phyloP scores from a whole-genome alignment of 2,113 vertebrate genomes.

The Myotis lucifugus region DNA sequence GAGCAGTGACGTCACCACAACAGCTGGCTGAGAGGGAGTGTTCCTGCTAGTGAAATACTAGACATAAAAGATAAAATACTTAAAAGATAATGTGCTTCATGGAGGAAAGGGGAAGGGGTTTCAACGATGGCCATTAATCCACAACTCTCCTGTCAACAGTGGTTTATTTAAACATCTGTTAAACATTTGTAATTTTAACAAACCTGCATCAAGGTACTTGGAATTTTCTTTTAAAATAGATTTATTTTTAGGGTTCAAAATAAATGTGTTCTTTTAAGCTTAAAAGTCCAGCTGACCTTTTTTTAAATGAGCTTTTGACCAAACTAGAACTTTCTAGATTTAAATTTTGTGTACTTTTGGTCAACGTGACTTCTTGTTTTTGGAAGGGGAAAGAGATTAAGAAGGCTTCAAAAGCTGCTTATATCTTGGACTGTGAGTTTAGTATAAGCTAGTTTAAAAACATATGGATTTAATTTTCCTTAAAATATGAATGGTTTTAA shows the following conservation, averaged over 20 bases:
- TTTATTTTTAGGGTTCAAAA: conserved; percentile 29
- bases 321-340: conserved; percentile 51
- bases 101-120: conserved; percentile 46
- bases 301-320: conserved; percentile 33
- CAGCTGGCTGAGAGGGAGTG: conserved; percentile 67
- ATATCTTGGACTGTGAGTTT: conserved; percentile 16
- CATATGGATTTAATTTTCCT: conserved; percentile 57
- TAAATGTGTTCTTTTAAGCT: conserved; percentile 43
- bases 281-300: neutral
- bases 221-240: conserved; percentile 60
- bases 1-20: conserved; percentile 58
- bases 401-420: conserved; percentile 44
- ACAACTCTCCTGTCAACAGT: conserved; percentile 40
- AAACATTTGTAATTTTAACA: conserved; percentile 63
- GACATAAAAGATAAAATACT: conserved; percentile 69
- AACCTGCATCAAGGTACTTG: conserved; percentile 44
- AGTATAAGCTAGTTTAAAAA: conserved; percentile 59
- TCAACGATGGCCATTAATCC: conserved; percentile 57
- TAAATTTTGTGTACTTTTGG: conserved; percentile 53
- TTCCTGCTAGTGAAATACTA: conserved; percentile 53
- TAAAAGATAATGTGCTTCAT: conserved; percentile 48
- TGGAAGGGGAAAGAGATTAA: conserved; percentile 10
- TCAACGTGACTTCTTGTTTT: conserved; percentile 57
- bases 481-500: conserved; percentile 61
- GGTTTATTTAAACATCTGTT: conserved; percentile 69